Evolutionary conservation across 2,888 invertebrate genomes (phyloP), one percentile per base, ranked within the genome.

Genomic region (Andrena flavipes): DNA sequence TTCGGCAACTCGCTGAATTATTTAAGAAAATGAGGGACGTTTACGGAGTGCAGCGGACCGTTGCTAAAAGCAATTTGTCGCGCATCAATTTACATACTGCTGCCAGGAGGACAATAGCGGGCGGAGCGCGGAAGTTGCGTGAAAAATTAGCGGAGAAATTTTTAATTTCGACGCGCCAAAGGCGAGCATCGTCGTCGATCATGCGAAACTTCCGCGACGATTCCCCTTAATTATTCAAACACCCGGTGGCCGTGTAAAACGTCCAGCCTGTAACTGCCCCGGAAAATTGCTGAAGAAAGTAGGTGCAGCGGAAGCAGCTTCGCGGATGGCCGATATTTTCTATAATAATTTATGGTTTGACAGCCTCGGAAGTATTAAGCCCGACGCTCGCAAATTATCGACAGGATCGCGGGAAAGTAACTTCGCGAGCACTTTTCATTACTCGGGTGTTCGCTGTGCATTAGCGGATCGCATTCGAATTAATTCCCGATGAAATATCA

Each of bases 341-440:
- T 60, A 82, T 73, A 76, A 82, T 82, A 82, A 81, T 81, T 82
- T 65, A 76, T 49, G 35, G 5, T 69, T 75, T 70, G 70, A 63
- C 69, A 60, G 74, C 26, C 20, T n/a, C 4, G 54, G 26, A 68
- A 23, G 62, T 59, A 74, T 80, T 81, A 80, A 81, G 69, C 59
- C 13, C 63, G 75, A 60, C 48, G 64, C 54, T 48, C 65, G 56
- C 76, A 81, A 76, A 82, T 81, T 82, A 76, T 81, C 76, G 82
- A 76, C 65, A 76, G 42, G 20, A 13, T 20, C 51, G 49, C n/a
- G 42, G 7, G 49, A 51, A 59, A 62, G 59, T 71, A 62, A 79
- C 67, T 73, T 69, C 60, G 7, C 26, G 2, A 62, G 48, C 54
- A 80, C 63, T 80, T 80, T 68, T 68, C 72, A 23, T 69, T 59